Base-by-base conservation (phyloP, 2,797 vertebrate genomes). In the Ciconia nigra region DNA sequence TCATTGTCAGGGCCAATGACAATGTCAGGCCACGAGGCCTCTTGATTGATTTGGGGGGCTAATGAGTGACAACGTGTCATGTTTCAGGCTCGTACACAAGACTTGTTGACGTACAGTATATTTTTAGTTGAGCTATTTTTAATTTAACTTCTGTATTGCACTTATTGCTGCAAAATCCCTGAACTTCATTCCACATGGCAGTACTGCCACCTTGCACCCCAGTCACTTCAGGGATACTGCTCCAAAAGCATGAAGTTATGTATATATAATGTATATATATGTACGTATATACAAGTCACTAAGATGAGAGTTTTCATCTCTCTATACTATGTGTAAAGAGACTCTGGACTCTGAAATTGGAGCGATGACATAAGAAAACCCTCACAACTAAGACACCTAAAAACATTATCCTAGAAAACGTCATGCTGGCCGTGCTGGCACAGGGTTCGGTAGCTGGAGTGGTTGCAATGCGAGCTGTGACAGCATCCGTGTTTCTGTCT, bases 41-140 rank as follows among this genome's bases (percentile, higher is more conserved):
- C 58, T 7, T 20, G 63, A 16, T 6, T 41, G 78, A n/a, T 13
- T 1, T 25, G 4, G 37, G 42, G 66, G 10, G 11, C 51, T 41
- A 47, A 5, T 1, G 37, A 7, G 58, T 21, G 66, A 7, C 74
- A 14, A 0, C 0, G 18, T 3, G 29, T 5, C 7, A 1, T 21
- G 26, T 25, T 57, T 54, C 82, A 62, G 55, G 18, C 42, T 73
- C 2, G 1, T 21, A 49, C 59, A 37, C n/a, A 24, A 46, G 26
- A 35, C 78, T 13, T 31, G 71, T 0, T 42, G 28, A 44, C 1
- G 2, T 1, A 19, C n/a, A 8, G 35, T 2, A 2, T 94, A 33
- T 52, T 86, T 87, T 65, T 5, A 73, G 83, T 4, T 29, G 39
- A 29, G 21, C 63, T 77, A 59, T 83, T 89, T 71, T 79, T 26